A percentile compares a stretch with the other conserved stretches of the same genome.
Conservation (phyloP, 1,140 invertebrate species). For the Phymastichus coffea region DNA sequence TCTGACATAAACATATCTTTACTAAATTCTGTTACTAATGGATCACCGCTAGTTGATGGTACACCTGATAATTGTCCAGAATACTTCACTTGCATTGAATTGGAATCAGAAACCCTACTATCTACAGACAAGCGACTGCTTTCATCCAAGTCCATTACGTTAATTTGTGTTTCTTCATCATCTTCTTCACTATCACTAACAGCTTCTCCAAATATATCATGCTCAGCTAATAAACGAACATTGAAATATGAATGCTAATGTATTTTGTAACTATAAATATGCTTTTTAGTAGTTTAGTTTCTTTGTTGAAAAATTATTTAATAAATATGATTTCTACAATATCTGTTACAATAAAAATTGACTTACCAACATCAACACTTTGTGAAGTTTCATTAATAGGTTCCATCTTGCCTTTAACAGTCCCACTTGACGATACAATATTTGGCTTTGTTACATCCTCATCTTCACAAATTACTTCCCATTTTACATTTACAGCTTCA, state of each 20-base stretch:
- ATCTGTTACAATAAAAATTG: background rate
- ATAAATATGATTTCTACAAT: conserved; percentile 12
- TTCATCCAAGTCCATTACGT: conserved; percentile 78
- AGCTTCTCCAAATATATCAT: conserved; percentile 86
- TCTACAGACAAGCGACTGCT: conserved; percentile 75
- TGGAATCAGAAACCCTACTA: conserved; percentile 74
- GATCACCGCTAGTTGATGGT: conserved; percentile 39
- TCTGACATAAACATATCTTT: conserved; percentile 59
- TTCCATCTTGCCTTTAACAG: conserved; percentile 60
- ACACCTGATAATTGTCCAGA: conserved; percentile 48
- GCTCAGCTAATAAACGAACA: conserved; percentile 60
- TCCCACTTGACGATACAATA: conserved; percentile 61
- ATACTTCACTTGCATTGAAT: conserved; percentile 63
- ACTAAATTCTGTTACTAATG: conserved; percentile 58
- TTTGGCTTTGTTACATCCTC: conserved; percentile 67
- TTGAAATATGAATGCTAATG: background rate
- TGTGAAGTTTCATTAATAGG: conserved; percentile 53
- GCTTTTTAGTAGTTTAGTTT: background rate
- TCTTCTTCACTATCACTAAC: conserved; percentile 79
- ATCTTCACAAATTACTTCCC: conserved; percentile 92
- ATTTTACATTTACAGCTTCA: conserved; percentile 86
- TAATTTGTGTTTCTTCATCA: conserved; percentile 70
- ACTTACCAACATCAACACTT: conserved; percentile 58
- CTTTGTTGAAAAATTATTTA: background rate
- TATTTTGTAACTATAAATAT: background rate